phyloP scores from a whole-genome alignment of 2,888 invertebrate genomes.

The Taenaris catops region DNA sequence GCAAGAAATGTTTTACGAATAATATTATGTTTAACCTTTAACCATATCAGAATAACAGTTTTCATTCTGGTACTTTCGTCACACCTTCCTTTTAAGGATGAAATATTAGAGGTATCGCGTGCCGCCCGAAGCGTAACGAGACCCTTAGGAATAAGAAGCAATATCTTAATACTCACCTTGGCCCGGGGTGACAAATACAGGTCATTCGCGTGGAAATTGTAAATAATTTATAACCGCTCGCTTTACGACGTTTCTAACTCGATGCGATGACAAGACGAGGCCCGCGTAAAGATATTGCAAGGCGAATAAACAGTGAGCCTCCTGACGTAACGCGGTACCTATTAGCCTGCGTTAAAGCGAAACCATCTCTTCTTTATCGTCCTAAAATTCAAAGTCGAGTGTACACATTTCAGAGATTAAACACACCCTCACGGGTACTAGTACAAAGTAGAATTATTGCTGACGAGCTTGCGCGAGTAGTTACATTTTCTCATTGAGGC shows the following conservation, averaged over 20 bases:
- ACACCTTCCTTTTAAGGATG: conserved; percentile 42
- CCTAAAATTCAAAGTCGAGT: conserved; percentile 11
- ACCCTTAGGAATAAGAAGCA: conserved; percentile 71
- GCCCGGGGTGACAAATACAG: conserved; percentile 70
- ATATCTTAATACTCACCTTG: conserved; percentile 73
- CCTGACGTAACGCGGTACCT: conserved; percentile 13
- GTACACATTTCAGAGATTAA: conserved; percentile 11
- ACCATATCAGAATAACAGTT: conserved; percentile 16
- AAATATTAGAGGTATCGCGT: conserved; percentile 66
- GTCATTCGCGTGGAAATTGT: conserved; percentile 64
- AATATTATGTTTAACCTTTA: conserved; percentile 27
- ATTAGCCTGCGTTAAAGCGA: conserved; percentile 8
- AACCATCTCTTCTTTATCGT: conserved; percentile 6
- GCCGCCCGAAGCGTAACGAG: conserved; percentile 65
- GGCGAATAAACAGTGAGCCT: conserved; percentile 33
- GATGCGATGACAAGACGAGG: conserved; percentile 53
- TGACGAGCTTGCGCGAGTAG: conserved; percentile 39
- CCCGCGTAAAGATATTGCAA: conserved; percentile 43
- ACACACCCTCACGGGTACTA: conserved; percentile 15
- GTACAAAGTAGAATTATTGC: conserved; percentile 54
- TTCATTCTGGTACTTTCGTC: conserved; percentile 20
- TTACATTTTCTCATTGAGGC: conserved; percentile 32
- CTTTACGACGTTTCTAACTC: conserved; percentile 52
- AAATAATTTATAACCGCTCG: conserved; percentile 71
- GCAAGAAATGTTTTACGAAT: conserved; percentile 21